These are phyloP conservation scores for Lepidotrigona ventralis DNA, from an alignment of 1,140 invertebrate species.

Conservation along the genomic window DNA sequence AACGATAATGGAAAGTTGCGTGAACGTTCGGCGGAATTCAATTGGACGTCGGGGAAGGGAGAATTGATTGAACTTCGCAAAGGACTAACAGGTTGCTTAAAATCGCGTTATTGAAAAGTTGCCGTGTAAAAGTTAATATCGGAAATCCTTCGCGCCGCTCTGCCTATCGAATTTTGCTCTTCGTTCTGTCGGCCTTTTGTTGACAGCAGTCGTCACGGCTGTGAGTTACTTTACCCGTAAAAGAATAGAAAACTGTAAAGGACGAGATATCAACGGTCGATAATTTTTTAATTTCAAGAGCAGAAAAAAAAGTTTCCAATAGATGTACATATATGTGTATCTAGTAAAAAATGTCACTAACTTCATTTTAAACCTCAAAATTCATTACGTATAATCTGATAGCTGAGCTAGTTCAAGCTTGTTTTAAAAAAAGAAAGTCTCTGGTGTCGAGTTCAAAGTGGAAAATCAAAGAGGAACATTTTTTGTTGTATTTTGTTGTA, in stretches of 20 bases:
- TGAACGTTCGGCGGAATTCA: not conserved
- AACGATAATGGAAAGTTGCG: too few relatives aligned
- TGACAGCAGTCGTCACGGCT: not conserved
- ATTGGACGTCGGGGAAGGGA: not conserved
- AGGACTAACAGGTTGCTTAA: not conserved
- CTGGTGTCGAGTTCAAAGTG: too few relatives aligned
- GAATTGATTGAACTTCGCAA: slow-evolving; percentile 26
- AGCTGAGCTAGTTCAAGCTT: too few relatives aligned
- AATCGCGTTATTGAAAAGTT: slow-evolving; percentile 32
- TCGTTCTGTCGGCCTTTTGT: not conserved
- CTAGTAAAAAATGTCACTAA: too few relatives aligned
- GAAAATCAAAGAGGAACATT: too few relatives aligned
- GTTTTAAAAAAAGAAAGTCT: too few relatives aligned
- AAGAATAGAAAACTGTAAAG: not conserved
- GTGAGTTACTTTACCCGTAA: not conserved
- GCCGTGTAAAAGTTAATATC: slow-evolving; percentile 49
- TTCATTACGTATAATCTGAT: too few relatives aligned
- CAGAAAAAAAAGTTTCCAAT: not conserved
- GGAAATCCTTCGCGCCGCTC: slow-evolving; percentile 36
- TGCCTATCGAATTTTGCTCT: slow-evolving; percentile 29
- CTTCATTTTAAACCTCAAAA: too few relatives aligned
- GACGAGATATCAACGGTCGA: not conserved
- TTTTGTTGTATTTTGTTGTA: too few relatives aligned
- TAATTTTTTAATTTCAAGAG: not conserved
- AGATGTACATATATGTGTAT: too few relatives aligned